These are phyloP conservation scores for Sminthurides aquaticus DNA, from an alignment of 2,888 invertebrate genomes.

Conservation along the genomic window DNA sequence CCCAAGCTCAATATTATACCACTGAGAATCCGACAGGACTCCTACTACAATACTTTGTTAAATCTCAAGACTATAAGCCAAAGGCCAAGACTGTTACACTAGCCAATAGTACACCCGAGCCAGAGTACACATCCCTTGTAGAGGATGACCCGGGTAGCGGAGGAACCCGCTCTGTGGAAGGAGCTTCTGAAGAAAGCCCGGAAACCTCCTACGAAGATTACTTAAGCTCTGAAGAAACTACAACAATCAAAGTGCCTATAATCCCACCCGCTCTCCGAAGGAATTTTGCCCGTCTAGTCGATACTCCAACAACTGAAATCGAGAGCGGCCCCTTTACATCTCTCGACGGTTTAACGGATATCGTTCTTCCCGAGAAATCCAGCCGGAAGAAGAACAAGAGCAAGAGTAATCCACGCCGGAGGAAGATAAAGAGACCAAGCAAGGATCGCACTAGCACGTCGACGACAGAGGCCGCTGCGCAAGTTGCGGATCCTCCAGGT, in stretches of 20 bases:
- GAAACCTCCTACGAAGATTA: not conserved
- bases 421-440: slow-evolving; percentile 37
- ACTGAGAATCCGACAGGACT: not conserved
- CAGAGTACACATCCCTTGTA: slow-evolving; percentile 4
- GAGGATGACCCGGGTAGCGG: slow-evolving; percentile 1
- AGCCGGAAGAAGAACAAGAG: slow-evolving; percentile 17
- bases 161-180: not conserved
- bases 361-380: not conserved
- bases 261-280: slow-evolving; percentile 2
- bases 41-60: not conserved
- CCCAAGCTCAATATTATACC: slow-evolving; percentile 3
- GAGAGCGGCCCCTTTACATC: not conserved
- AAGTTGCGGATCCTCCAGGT: slow-evolving; percentile 28
- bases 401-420: slow-evolving; percentile 27
- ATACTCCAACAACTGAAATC: not conserved
- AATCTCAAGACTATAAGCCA: not conserved
- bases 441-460: slow-evolving; percentile 26
- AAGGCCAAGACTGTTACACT: slow-evolving; percentile 1
- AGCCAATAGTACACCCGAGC: not conserved
- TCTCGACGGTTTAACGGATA: not conserved
- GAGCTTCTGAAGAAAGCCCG: not conserved
- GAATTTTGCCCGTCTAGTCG: not conserved
- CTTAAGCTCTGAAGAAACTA: not conserved
- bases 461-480: slow-evolving; percentile 20
- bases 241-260: not conserved